Evolutionary conservation across 2,113 vertebrate species (phyloP).

Genomic region (Pollimyrus isidori): DNA sequence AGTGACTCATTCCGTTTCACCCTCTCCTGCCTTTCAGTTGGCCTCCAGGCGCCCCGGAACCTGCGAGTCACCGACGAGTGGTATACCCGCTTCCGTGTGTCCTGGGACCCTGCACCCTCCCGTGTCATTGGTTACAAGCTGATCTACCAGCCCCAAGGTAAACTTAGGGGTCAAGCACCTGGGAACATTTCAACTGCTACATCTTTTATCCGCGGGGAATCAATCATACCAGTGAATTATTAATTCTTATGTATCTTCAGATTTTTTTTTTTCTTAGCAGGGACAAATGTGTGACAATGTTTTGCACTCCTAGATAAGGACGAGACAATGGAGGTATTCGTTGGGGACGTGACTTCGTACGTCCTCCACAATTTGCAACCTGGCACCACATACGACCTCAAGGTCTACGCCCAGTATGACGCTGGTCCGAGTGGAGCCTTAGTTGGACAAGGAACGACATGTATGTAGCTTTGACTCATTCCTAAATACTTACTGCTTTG

Average conservation of each 20-base stretch:
- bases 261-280: neutral
- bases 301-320: conserved; percentile 63
- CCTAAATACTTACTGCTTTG: neutral
- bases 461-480: conserved; percentile 51
- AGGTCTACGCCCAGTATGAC: conserved; percentile 85
- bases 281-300: neutral
- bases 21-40: conserved; percentile 62
- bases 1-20: neutral
- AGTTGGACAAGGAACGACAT: conserved; percentile 81
- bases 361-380: conserved; percentile 81
- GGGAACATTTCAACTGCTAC: no score
- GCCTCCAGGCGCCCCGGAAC: conserved; percentile 84
- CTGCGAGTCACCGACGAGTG: conserved; percentile 92
- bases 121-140: conserved; percentile 92
- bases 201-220: neutral
- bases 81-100: conserved; percentile 94
- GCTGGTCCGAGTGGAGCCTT: conserved; percentile 78
- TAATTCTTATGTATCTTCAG: neutral
- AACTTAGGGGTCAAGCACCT: neutral
- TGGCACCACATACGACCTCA: conserved; percentile 86
- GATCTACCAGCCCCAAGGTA: conserved; percentile 83
- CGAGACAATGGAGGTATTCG: conserved; percentile 73
- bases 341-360: conserved; percentile 84
- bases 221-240: neutral
- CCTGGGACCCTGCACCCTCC: conserved; percentile 86